Evolutionary conservation across 2,797 vertebrate genomes (phyloP), one percentile per base, ranked within the genome.

Genomic region (Oreochromis mossambicus): DNA sequence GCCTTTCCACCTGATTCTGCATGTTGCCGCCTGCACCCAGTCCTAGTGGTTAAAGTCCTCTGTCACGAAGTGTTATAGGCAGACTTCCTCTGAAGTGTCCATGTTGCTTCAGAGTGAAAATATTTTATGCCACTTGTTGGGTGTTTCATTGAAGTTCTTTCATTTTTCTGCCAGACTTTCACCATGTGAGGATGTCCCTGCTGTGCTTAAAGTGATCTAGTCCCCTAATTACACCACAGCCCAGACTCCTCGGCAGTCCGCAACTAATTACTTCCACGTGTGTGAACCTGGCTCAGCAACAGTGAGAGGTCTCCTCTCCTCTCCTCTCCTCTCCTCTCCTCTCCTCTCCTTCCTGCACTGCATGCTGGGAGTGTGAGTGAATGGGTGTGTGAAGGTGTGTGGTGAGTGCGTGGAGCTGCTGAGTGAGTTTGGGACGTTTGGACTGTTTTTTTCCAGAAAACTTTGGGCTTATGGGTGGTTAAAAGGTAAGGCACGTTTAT

Each of bases 181-280:
- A 88, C 88, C 82, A 54, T 86, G 78, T 83, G 85, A 94, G 91
- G 94, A 95, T 90, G 90, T 93, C 90, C 93, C 91, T 50, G 91
- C 94, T 95, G 92, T 79, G 93, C 91, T 92, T 86, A 91, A 93
- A 92, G 91, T 93, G 92, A 94, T 95, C 90, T 92, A 86, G 95
- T 95, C 93, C 87, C 91, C 77, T 95, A 92, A 95, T 95, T 93
- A 93, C 34, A 34, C 90, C 54, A 15, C 68, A 73, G 86, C 88
- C 90, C 90, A 94, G 95, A 95, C 92, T 93, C 87, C 77, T 79
- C 90, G 93, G 90, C 94, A 92, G 89, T 92, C 80, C 87, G 24
- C 89, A 50, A 61, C 84, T 95, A 93, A 96, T 93, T 87, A 88
- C 90, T 93, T 93, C 92, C 94, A 95, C 94, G 84, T 95, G 95